Evolutionary conservation across 2,888 invertebrate species (phyloP).

Genomic region (Gasteruption jaculator): DNA sequence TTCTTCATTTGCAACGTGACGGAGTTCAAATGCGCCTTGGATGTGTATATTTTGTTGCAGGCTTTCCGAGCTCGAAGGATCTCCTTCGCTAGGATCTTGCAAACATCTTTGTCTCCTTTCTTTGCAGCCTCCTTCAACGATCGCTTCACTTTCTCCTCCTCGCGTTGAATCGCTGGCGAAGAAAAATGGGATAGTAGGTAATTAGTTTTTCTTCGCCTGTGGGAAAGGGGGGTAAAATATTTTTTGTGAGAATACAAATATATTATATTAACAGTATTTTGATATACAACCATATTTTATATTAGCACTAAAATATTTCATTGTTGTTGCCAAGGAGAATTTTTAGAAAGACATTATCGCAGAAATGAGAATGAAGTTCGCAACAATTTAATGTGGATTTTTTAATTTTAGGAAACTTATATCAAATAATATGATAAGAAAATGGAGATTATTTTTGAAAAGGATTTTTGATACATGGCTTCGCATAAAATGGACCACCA

Average conservation of each 20-base stretch:
- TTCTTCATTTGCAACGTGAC: conserved; percentile 97
- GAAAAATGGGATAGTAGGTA: conserved; percentile 10
- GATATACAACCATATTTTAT: too few relatives aligned
- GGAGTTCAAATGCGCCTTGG: conserved; percentile 96
- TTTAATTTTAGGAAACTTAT: too few relatives aligned
- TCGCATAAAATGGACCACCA: too few relatives aligned
- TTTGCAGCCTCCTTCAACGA: conserved; percentile 93
- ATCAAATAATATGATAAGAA: too few relatives aligned
- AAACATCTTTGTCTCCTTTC: conserved; percentile 91
- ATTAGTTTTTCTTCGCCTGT: not conserved
- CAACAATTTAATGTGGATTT: too few relatives aligned
- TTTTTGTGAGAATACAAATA: not conserved
- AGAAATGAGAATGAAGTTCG: too few relatives aligned
- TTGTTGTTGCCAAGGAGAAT: too few relatives aligned
- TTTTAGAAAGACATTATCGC: too few relatives aligned
- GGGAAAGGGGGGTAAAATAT: not conserved
- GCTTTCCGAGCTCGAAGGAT: conserved; percentile 84
- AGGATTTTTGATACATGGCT: too few relatives aligned
- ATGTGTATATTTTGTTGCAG: conserved; percentile 85
- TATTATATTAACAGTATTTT: too few relatives aligned
- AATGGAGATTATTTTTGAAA: too few relatives aligned
- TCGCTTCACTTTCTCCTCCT: conserved; percentile 94
- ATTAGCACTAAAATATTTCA: too few relatives aligned
- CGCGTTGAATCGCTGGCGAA: conserved; percentile 80
- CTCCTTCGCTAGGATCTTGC: conserved; percentile 90